Evolutionary conservation across 1,140 invertebrate species (phyloP).

Genomic region (Lepidotrigona ventralis): DNA sequence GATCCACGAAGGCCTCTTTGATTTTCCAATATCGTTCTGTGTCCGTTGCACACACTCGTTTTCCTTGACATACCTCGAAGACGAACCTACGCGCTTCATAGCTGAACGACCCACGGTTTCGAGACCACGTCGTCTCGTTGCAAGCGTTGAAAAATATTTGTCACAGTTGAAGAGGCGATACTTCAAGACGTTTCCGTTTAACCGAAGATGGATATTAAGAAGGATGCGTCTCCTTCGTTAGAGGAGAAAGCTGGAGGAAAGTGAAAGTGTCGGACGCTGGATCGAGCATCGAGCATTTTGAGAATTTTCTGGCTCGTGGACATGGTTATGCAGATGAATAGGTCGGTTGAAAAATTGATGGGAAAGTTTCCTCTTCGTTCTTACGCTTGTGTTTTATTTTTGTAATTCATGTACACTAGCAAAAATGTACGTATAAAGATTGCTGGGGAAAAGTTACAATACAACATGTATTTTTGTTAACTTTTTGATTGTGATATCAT

Average conservation of each 20-base stretch:
- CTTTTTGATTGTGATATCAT: too few species aligned
- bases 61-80: slow-evolving; percentile 68
- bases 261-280: slow-evolving; percentile 11
- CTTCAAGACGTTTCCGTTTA: neutral
- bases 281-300: neutral
- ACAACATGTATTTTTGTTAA: too few species aligned
- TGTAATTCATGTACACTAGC: too few species aligned
- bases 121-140: neutral
- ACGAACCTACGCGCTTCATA: slow-evolving; percentile 42
- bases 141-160: neutral
- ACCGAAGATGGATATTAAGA: neutral
- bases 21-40: slow-evolving; percentile 59
- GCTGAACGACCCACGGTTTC: slow-evolving; percentile 31
- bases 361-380: neutral
- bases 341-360: neutral
- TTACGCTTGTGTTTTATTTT: neutral
- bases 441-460: too few species aligned
- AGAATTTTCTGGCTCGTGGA: neutral
- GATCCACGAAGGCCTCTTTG: slow-evolving; percentile 28
- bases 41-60: slow-evolving; percentile 51
- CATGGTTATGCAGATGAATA: too few species aligned
- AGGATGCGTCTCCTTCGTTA: neutral
- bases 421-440: too few species aligned
- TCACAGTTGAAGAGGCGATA: neutral
- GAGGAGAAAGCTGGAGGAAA: slow-evolving; percentile 23